Conservation (phyloP, 2,888 invertebrate genomes). For the Apamea epomidion region DNA sequence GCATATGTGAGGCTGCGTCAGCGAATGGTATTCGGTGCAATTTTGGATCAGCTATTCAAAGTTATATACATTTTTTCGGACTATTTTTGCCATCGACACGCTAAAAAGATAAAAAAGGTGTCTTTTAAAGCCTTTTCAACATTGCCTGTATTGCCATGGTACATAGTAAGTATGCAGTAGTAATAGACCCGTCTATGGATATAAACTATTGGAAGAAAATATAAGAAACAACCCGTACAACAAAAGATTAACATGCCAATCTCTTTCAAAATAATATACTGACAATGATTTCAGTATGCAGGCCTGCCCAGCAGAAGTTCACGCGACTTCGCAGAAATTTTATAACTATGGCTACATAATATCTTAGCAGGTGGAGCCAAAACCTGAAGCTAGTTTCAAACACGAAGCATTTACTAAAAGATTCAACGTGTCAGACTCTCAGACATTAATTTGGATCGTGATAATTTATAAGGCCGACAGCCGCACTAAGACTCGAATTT, state of each 20-base stretch:
- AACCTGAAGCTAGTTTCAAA: slow-evolving; percentile 9
- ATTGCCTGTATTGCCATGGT: neutral
- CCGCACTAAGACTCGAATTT: slow-evolving; percentile 29
- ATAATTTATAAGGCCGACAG: slow-evolving; percentile 41
- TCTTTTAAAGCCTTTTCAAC: neutral
- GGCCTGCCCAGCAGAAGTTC: neutral
- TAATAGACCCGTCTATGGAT: neutral
- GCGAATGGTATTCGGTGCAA: too few species aligned
- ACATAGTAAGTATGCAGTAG: too few species aligned
- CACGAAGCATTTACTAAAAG: slow-evolving; percentile 35
- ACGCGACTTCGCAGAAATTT: neutral
- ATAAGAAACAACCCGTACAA: neutral
- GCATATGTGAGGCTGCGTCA: too few species aligned
- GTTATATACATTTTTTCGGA: too few species aligned
- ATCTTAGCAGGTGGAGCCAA: neutral
- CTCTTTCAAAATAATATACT: neutral
- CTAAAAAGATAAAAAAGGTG: neutral
- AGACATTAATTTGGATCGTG: slow-evolving; percentile 51
- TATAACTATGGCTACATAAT: neutral
- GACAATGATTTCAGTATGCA: neutral
- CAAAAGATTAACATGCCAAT: neutral
- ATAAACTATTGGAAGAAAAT: neutral
- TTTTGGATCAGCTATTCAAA: too few species aligned
- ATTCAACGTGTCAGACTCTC: slow-evolving; percentile 43
- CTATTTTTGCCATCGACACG: too few species aligned